Conservation (phyloP, 2,888 invertebrate species). For the Rhagium mordax region DNA sequence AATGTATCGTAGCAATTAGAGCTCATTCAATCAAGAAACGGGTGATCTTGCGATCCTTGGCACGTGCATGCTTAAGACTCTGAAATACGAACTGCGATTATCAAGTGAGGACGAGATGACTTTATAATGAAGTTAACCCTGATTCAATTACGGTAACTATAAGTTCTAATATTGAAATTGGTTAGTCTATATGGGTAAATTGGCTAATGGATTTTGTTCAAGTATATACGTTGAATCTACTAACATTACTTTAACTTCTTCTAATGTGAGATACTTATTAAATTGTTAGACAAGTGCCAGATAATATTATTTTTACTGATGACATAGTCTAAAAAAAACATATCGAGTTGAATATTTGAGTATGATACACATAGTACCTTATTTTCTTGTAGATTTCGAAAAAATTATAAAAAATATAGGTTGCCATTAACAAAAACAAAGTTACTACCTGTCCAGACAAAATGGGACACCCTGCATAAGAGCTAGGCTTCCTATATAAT, state of each 20-base stretch:
- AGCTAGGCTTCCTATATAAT: no score
- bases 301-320: no score
- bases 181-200: background rate
- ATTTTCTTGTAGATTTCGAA: no score
- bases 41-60: slow-evolving; percentile 54
- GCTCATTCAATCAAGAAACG: slow-evolving; percentile 58
- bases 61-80: slow-evolving; percentile 54
- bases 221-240: background rate
- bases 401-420: no score
- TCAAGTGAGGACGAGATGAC: slow-evolving; percentile 43
- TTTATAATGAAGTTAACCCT: slow-evolving; percentile 43
- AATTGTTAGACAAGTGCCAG: background rate
- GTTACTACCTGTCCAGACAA: no score
- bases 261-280: background rate
- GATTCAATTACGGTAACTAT: slow-evolving; percentile 26
- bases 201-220: background rate
- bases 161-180: slow-evolving; percentile 22
- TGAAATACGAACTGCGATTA: slow-evolving; percentile 23
- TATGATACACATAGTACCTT: no score
- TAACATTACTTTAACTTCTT: background rate
- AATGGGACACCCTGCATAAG: no score
- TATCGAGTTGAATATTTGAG: no score
- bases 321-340: no score
- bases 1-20: slow-evolving; percentile 66
- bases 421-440: no score